Conservation (phyloP, 2,888 invertebrate species). For the Gerris lacustris region DNA sequence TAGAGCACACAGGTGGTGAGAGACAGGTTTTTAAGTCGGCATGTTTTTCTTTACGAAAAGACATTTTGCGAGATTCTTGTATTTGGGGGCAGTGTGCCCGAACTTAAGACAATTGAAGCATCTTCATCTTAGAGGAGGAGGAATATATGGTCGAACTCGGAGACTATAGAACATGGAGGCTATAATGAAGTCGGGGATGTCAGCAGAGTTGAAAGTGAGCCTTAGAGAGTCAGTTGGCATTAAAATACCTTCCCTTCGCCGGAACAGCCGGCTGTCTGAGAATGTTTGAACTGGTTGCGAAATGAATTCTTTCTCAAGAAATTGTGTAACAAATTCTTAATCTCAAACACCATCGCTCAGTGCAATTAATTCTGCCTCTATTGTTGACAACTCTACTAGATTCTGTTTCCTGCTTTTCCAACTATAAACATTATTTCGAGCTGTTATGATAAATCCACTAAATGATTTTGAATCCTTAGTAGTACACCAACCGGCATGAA, state of each 20-base stretch:
- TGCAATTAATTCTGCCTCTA: too few species aligned
- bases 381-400: too few species aligned
- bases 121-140: neutral
- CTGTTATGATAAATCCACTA: too few species aligned
- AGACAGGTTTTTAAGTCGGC: neutral
- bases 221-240: neutral
- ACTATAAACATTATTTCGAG: too few species aligned
- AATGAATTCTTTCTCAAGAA: too few species aligned
- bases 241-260: neutral
- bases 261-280: too few species aligned
- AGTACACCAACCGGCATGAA: too few species aligned
- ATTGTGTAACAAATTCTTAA: too few species aligned
- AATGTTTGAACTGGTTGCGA: too few species aligned
- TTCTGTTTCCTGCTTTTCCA: too few species aligned
- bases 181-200: neutral
- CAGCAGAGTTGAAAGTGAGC: neutral
- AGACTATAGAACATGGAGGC: neutral
- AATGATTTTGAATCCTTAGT: too few species aligned
- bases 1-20: neutral
- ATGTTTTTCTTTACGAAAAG: neutral
- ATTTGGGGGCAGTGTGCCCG: neutral
- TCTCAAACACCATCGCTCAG: too few species aligned
- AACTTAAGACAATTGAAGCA: neutral
- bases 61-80: neutral
- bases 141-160: neutral